Evolutionary conservation across 2,888 invertebrate species (phyloP).

Genomic region (Agonopterix heracliana): DNA sequence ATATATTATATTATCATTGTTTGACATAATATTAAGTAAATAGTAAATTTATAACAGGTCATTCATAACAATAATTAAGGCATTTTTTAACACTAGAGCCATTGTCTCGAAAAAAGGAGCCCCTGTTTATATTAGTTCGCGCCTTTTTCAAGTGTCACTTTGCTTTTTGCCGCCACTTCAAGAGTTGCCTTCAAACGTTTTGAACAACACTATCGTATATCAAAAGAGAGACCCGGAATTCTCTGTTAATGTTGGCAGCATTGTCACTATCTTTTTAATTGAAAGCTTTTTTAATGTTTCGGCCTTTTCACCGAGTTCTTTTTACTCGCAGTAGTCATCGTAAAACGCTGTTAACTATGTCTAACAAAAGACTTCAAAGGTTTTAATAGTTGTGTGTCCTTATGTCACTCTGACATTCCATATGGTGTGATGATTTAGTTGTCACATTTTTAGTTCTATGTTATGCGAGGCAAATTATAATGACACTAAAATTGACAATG

Average conservation of each 20-base stretch:
- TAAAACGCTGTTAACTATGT: slow-evolving; percentile 51
- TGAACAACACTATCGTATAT: slow-evolving; percentile 71
- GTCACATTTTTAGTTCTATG: slow-evolving; percentile 62
- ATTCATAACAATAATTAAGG: no score
- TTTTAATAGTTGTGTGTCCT: slow-evolving; percentile 42
- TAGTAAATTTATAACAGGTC: no score
- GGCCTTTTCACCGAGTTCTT: slow-evolving; percentile 42
- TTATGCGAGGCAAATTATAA: slow-evolving; percentile 33
- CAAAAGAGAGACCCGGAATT: slow-evolving; percentile 56
- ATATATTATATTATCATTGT: no score
- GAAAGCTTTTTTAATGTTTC: slow-evolving; percentile 61
- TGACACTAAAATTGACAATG: slow-evolving; percentile 13
- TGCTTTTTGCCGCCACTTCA: slow-evolving; percentile 65
- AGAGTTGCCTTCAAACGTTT: slow-evolving; percentile 47
- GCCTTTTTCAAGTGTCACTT: slow-evolving; percentile 75
- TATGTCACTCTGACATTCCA: slow-evolving; percentile 48
- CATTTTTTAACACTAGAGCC: no score
- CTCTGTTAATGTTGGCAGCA: slow-evolving; percentile 56
- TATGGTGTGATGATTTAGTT: slow-evolving; percentile 53
- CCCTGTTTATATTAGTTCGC: slow-evolving; percentile 68
- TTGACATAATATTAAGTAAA: no score
- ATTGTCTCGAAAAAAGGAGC: slow-evolving; percentile 30
- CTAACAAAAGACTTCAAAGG: slow-evolving; percentile 69
- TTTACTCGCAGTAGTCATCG: slow-evolving; percentile 57
- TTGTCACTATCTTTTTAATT: slow-evolving; percentile 70